Conservation (phyloP, 2,888 invertebrate genomes). For the Frankliniella fusca region DNA sequence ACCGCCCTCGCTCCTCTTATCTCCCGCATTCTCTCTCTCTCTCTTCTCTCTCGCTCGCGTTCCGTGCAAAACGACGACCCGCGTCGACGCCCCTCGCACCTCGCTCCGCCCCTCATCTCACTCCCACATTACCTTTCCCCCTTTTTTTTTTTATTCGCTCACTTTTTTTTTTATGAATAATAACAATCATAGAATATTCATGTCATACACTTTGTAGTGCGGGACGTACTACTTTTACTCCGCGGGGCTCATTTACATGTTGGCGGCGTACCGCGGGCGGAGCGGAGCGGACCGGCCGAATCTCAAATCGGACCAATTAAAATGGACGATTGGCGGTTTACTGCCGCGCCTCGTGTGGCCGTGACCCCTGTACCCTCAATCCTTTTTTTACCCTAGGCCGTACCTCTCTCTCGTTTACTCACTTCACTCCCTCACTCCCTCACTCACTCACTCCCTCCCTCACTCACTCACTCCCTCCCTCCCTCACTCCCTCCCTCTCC, state of each 20-base stretch:
- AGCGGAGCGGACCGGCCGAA: not conserved
- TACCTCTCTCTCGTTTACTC: too few species aligned
- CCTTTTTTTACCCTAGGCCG: too few species aligned
- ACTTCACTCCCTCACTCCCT: too few species aligned
- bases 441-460: too few species aligned
- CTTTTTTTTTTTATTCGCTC: not conserved
- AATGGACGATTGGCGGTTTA: conserved; percentile 20
- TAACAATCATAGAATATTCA: conserved; percentile 25
- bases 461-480: too few species aligned
- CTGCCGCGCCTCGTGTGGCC: not conserved
- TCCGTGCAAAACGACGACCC: not conserved
- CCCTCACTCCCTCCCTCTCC: too few species aligned
- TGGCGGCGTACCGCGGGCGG: not conserved
- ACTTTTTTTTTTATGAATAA: conserved; percentile 17
- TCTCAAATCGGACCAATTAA: conserved; percentile 20
- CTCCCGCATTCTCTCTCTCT: not conserved
- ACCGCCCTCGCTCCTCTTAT: not conserved
- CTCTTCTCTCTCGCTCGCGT: not conserved
- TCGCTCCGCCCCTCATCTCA: not conserved
- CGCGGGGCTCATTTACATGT: not conserved
- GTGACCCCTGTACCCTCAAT: not conserved
- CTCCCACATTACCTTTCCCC: not conserved
- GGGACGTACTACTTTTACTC: conserved; percentile 19
- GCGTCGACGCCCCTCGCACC: not conserved
- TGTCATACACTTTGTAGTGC: conserved; percentile 26